Percentiles rank a stretch among this genome's conserved stretches.
Conservation (phyloP, 2,888 invertebrate genomes). For the Anthrax anthrax region DNA sequence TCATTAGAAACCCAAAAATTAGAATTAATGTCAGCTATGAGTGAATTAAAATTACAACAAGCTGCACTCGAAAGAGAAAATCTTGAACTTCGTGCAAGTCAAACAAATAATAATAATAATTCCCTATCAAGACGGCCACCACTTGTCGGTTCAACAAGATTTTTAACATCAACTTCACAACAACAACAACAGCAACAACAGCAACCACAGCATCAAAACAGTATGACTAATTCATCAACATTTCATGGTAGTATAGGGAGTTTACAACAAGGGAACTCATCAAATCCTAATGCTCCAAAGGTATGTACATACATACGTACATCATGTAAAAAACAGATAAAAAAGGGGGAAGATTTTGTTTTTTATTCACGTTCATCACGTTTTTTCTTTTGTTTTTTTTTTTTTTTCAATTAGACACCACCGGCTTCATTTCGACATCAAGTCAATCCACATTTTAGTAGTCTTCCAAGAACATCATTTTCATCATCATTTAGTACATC, state of each 20-base stretch:
- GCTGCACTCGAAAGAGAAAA: constrained; percentile 80
- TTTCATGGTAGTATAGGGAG: constrained; percentile 32
- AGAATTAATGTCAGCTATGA: constrained; percentile 83
- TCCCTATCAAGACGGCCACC: constrained; percentile 27
- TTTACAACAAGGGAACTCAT: constrained; percentile 14
- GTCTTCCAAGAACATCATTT: constrained; percentile 57
- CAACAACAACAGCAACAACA: constrained; percentile 13
- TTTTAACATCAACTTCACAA: constrained; percentile 29
- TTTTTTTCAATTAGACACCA: constrained; percentile 43
- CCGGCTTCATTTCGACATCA: constrained; percentile 60
- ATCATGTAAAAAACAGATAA: too few relatives aligned
- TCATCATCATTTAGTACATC: constrained; percentile 34
- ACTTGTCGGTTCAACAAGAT: constrained; percentile 22
- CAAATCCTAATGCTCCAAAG: constrained; percentile 33
- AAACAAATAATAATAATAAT: constrained; percentile 24
- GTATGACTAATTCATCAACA: constrained; percentile 31
- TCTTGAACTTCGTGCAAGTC: constrained; percentile 50
- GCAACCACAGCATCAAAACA: constrained; percentile 13
- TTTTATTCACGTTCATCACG: too few relatives aligned
- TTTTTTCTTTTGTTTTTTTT: background rate
- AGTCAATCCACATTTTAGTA: constrained; percentile 63
- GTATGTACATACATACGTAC: constrained; percentile 18
- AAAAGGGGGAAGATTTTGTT: too few relatives aligned
- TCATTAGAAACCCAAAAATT: constrained; percentile 89
- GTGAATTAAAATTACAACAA: constrained; percentile 77